Conservation (phyloP, 2,888 invertebrate species). For the Idaea dimidiata region DNA sequence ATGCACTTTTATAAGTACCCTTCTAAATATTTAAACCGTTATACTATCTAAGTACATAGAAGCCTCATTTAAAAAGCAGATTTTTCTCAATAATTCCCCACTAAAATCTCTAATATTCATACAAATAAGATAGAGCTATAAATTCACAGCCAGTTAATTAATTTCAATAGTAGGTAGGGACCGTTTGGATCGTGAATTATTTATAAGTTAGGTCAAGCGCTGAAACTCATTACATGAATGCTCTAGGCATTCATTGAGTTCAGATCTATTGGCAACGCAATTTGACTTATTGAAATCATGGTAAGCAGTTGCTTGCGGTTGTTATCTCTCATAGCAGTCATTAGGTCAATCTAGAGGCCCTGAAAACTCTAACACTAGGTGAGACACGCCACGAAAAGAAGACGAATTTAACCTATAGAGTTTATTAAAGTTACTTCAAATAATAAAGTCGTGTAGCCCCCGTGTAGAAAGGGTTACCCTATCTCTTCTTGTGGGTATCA, state of each 20-base stretch:
- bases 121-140: not conserved
- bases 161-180: not conserved
- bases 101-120: conserved; percentile 1
- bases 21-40: no score
- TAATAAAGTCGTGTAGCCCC: no score
- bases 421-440: no score
- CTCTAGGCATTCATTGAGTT: not conserved
- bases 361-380: no score
- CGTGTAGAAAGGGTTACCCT: no score
- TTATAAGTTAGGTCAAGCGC: conserved; percentile 3
- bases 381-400: no score
- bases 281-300: not conserved
- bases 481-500: no score
- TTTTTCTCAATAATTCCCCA: conserved; percentile 1
- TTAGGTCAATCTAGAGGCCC: no score
- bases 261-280: not conserved
- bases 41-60: not conserved
- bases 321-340: no score
- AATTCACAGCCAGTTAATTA: not conserved
- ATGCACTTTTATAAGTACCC: no score
- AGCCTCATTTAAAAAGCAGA: not conserved
- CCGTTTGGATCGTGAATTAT: not conserved
- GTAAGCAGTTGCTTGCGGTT: no score
- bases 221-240: not conserved
- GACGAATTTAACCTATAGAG: no score